A percentile compares a stretch with the other conserved stretches of the same genome.
phyloP scores from a whole-genome alignment of 1,140 invertebrate genomes.

The Trinorchestia longiramus region DNA sequence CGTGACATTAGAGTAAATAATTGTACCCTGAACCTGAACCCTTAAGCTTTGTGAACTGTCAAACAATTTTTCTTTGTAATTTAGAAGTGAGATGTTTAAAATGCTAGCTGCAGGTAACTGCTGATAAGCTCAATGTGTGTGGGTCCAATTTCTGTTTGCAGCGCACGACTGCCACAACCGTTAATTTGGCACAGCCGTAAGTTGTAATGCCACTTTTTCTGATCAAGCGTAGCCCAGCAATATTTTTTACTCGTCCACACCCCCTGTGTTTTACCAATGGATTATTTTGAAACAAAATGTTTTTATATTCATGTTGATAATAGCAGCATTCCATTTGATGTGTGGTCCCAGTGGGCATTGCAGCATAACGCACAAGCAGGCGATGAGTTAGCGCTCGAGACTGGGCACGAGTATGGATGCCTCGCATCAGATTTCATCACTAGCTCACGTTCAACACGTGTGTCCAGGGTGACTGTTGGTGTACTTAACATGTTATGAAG shows the following conservation, averaged over 20 bases:
- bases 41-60: no score
- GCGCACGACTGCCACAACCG: neutral
- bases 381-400: no score
- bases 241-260: neutral
- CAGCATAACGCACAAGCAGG: no score
- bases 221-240: neutral
- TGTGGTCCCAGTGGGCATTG: neutral
- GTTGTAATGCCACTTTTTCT: neutral
- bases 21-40: no score
- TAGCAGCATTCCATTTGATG: neutral
- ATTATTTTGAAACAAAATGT: neutral
- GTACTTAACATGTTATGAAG: neutral
- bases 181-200: neutral
- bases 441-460: neutral
- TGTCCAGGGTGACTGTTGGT: neutral
- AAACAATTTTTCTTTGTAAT: no score
- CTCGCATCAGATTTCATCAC: neutral
- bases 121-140: neutral
- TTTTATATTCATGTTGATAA: neutral
- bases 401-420: no score
- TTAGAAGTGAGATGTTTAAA: neutral
- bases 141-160: neutral
- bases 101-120: neutral
- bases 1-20: no score
- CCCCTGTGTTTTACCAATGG: neutral